Percentiles rank a stretch among this genome's conserved stretches.
phyloP scores from a whole-genome alignment of 2,113 vertebrate genomes.

The Morphnarchus princeps region DNA sequence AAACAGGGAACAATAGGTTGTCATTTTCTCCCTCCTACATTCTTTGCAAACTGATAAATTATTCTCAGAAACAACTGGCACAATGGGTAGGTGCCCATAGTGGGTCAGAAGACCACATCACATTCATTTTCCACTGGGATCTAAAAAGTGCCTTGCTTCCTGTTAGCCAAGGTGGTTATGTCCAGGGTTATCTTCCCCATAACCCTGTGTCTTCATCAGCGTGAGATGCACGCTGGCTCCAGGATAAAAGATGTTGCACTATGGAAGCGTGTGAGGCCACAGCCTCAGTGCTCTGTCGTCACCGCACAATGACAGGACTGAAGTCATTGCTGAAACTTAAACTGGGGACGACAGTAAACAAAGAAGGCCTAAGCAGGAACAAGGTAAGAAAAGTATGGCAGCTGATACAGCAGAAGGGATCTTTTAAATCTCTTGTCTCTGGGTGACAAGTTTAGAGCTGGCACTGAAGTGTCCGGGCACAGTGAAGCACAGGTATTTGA shows the following conservation, averaged over 20 bases:
- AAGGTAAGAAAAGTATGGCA: too few species aligned
- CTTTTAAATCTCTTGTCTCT: not conserved
- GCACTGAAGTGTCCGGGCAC: not conserved
- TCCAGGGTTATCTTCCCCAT: not conserved
- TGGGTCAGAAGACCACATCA: not conserved
- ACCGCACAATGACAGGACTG: rapidly evolving
- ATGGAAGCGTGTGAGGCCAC: not conserved
- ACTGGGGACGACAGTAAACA: not conserved
- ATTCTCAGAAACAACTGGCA: not conserved
- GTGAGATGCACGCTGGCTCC: not conserved
- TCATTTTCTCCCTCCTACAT: not conserved
- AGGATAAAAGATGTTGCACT: not conserved
- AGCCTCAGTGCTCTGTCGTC: not conserved
- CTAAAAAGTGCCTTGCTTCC: not conserved
- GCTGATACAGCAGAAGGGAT: not conserved
- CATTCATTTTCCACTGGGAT: not conserved
- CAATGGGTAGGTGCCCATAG: not conserved
- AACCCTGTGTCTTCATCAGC: not conserved
- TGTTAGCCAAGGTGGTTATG: not conserved
- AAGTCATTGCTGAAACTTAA: not conserved
- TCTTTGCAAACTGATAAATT: not conserved
- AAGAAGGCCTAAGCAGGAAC: not conserved
- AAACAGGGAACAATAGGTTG: not conserved
- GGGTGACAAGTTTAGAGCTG: not conserved
- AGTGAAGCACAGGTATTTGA: not conserved